Percentiles rank a stretch among this genome's conserved stretches.
phyloP scores from a whole-genome alignment of 2,888 invertebrate species.

The Drosophila koepferae region DNA sequence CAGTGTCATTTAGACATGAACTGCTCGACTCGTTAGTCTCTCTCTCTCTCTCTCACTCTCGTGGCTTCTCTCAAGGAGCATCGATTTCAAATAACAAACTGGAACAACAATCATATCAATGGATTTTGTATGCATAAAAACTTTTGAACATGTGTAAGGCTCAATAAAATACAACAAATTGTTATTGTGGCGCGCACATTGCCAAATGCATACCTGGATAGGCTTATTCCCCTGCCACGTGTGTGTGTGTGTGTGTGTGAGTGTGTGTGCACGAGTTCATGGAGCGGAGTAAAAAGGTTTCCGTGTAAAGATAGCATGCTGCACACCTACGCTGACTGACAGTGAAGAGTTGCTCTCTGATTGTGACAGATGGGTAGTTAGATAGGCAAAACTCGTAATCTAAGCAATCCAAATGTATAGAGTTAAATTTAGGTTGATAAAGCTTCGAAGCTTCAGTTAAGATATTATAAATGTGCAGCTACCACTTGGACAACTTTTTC shows the following conservation, averaged over 20 bases:
- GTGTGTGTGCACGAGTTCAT: no score
- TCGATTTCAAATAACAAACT: constrained; percentile 36
- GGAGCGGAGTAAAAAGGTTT: no score
- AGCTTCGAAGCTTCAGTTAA: no score
- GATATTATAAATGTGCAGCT: no score
- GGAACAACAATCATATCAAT: constrained; percentile 44
- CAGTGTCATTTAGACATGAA: no score
- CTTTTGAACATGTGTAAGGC: constrained; percentile 66
- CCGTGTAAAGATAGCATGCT: background rate
- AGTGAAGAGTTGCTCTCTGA: constrained; percentile 20
- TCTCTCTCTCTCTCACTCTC: no score
- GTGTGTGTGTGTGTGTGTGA: background rate
- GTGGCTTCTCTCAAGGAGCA: background rate
- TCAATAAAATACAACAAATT: constrained; percentile 23
- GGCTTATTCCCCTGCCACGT: constrained; percentile 5
- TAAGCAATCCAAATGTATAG: no score
- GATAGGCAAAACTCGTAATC: constrained; percentile 35
- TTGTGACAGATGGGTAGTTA: constrained; percentile 45
- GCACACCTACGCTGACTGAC: constrained; percentile 29
- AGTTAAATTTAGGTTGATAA: no score
- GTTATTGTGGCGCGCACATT: constrained; percentile 44
- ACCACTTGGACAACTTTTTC: background rate
- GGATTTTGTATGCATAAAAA: constrained; percentile 59
- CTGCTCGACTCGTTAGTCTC: background rate
- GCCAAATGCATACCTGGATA: constrained; percentile 42